Percentiles rank a stretch among this genome's conserved stretches.
phyloP scores from a whole-genome alignment of 2,113 vertebrate genomes.

The Octodon degus region DNA sequence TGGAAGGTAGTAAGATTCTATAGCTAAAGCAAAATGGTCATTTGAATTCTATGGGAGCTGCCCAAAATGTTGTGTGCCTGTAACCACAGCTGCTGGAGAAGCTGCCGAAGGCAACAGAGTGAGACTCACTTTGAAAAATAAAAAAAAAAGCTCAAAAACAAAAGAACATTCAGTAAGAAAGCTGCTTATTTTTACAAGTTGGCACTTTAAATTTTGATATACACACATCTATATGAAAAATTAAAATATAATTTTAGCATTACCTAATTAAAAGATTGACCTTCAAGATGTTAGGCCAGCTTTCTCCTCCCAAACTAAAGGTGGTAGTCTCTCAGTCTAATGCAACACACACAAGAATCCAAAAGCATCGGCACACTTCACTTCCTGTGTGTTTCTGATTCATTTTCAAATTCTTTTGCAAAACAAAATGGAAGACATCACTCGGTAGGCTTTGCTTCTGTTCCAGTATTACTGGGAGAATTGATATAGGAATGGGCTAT shows the following conservation, averaged over 20 bases:
- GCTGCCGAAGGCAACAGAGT: neutral
- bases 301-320: conserved; percentile 9
- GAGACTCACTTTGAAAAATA: neutral
- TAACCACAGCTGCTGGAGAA: neutral
- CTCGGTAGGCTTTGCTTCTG: neutral
- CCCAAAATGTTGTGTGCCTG: no score
- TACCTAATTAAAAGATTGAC: neutral
- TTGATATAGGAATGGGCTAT: neutral
- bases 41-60: neutral
- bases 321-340: neutral
- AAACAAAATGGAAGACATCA: neutral
- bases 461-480: neutral
- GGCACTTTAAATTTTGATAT: neutral
- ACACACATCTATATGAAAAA: neutral
- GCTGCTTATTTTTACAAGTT: neutral
- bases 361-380: neutral
- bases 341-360: neutral
- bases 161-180: neutral
- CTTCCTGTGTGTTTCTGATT: neutral
- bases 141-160: neutral
- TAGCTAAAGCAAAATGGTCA: neutral
- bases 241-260: neutral
- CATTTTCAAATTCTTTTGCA: conserved; percentile 44
- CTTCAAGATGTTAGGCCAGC: neutral
- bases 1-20: neutral